Percentiles rank a stretch among this genome's conserved stretches.
Evolutionary conservation across 2,888 invertebrate species (phyloP).

Genomic region (Synergus japonicus): DNA sequence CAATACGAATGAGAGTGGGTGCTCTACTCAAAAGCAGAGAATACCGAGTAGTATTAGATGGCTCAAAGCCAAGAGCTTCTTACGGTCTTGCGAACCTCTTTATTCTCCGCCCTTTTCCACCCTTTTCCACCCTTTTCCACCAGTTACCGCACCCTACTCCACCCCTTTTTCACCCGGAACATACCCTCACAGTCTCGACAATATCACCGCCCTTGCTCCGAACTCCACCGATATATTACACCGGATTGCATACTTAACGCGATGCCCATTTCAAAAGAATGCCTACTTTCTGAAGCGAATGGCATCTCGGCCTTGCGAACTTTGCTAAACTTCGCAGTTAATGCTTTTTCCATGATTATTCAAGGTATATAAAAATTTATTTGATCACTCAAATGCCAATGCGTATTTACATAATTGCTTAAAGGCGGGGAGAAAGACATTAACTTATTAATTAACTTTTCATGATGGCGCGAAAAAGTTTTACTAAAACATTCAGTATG

Average conservation of each 20-base stretch:
- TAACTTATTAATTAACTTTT: no score
- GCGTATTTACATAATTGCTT: background rate
- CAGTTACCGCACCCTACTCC: slow-evolving; percentile 39
- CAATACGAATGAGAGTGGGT: slow-evolving; percentile 31
- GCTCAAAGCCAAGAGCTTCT: slow-evolving; percentile 67
- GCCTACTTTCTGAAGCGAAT: background rate
- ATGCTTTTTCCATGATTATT: slow-evolving; percentile 15
- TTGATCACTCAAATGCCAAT: background rate
- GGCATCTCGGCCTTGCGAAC: slow-evolving; percentile 3
- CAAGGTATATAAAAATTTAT: slow-evolving; percentile 17
- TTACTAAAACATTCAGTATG: no score
- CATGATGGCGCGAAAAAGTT: no score
- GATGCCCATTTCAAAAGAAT: slow-evolving; percentile 41
- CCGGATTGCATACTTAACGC: slow-evolving; percentile 39
- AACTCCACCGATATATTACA: slow-evolving; percentile 37
- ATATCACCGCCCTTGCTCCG: slow-evolving; percentile 35
- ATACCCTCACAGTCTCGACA: slow-evolving; percentile 36
- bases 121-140: slow-evolving; percentile 46
- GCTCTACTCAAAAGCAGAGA: slow-evolving; percentile 25
- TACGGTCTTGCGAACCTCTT: slow-evolving; percentile 59
- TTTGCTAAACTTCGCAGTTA: slow-evolving; percentile 33
- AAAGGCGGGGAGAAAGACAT: background rate
- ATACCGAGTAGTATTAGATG: slow-evolving; percentile 64
- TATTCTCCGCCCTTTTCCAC: slow-evolving; percentile 36
- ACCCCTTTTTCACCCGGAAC: slow-evolving; percentile 31